A percentile compares a stretch with the other conserved stretches of the same genome.
These are phyloP conservation scores for Perizoma affinitatum DNA, from an alignment of 2,888 invertebrate genomes.

Conservation along the genomic window DNA sequence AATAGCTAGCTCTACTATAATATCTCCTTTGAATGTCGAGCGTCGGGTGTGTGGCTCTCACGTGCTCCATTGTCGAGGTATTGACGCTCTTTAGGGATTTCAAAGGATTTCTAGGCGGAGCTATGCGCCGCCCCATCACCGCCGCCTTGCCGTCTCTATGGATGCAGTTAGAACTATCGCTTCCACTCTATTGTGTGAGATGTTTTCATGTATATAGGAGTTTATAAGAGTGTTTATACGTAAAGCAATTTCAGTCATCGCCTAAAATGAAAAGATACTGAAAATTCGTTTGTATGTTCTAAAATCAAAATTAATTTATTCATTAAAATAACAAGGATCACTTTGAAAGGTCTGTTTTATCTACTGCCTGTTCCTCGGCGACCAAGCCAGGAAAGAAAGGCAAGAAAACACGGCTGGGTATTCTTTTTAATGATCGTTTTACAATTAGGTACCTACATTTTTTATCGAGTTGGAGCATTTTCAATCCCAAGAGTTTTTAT, in stretches of 20 bases:
- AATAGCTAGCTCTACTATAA: no score
- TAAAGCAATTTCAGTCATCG: slow-evolving; percentile 13
- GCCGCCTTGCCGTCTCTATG: slow-evolving; percentile 50
- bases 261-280: slow-evolving; percentile 5
- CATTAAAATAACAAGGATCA: no score
- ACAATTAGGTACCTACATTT: no score
- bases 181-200: slow-evolving; percentile 49
- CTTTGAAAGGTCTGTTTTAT: no score
- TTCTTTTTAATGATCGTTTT: no score
- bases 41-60: slow-evolving; percentile 59
- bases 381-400: no score
- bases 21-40: slow-evolving; percentile 70
- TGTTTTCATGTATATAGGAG: slow-evolving; percentile 45
- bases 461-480: no score
- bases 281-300: background rate
- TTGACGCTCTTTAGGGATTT: slow-evolving; percentile 70
- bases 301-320: no score
- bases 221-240: slow-evolving; percentile 43
- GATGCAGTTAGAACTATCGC: slow-evolving; percentile 49
- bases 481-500: no score
- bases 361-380: no score
- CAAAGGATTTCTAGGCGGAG: slow-evolving; percentile 62
- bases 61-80: slow-evolving; percentile 64
- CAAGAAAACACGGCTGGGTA: no score
- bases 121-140: slow-evolving; percentile 35